A percentile compares a stretch with the other conserved stretches of the same genome.
These are phyloP conservation scores for Alloplasta piceator DNA, from an alignment of 2,888 invertebrate genomes.

Conservation along the genomic window DNA sequence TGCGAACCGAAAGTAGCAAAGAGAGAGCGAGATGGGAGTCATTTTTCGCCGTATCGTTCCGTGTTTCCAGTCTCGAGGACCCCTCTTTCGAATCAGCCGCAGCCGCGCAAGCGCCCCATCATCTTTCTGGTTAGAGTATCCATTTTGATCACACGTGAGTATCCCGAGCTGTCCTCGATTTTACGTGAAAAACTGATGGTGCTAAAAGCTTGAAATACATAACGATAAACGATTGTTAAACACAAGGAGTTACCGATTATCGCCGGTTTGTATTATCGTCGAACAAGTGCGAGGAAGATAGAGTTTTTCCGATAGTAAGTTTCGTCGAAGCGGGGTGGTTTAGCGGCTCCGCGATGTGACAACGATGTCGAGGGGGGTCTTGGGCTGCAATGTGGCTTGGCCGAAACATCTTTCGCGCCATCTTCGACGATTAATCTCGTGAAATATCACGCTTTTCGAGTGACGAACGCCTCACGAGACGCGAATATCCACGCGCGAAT, in stretches of 20 bases:
- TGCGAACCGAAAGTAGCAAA: slow-evolving; percentile 28
- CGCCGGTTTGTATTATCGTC: slow-evolving; percentile 65
- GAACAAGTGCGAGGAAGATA: background rate
- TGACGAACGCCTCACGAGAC: too few species aligned
- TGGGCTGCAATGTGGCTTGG: slow-evolving; percentile 76
- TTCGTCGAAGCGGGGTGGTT: slow-evolving; percentile 68
- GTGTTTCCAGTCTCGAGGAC: slow-evolving; percentile 76
- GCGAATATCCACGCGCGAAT: too few species aligned
- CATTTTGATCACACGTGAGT: slow-evolving; percentile 96
- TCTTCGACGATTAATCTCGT: slow-evolving; percentile 81
- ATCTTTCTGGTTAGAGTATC: slow-evolving; percentile 93
- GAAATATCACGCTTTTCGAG: slow-evolving; percentile 42
- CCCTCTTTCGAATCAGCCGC: slow-evolving; percentile 83
- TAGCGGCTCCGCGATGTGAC: slow-evolving; percentile 69
- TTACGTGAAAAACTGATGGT: slow-evolving; percentile 76
- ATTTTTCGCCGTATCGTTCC: slow-evolving; percentile 66
- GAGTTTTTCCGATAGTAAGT: too few species aligned
- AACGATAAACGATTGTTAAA: background rate
- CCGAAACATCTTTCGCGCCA: slow-evolving; percentile 83
- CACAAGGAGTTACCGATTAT: slow-evolving; percentile 22
- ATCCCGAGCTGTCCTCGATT: slow-evolving; percentile 82
- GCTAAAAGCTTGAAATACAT: slow-evolving; percentile 68
- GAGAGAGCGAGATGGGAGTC: slow-evolving; percentile 56
- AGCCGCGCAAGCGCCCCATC: slow-evolving; percentile 89
- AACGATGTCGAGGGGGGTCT: slow-evolving; percentile 15